Conservation (phyloP, 2,888 invertebrate genomes). For the Cheilosia impressa region DNA sequence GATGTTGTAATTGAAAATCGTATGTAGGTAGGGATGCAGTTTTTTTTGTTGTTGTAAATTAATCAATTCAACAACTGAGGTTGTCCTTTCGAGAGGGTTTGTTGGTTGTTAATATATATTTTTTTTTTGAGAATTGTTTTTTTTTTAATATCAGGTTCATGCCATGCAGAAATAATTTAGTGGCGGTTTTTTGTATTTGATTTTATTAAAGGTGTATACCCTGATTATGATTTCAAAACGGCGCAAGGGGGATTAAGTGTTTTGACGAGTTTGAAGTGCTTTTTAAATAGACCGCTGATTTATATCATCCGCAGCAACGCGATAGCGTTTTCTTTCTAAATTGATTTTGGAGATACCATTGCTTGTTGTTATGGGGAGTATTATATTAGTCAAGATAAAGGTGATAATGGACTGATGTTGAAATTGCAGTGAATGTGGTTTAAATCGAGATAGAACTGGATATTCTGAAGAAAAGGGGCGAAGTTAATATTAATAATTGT, state of each 20-base stretch:
- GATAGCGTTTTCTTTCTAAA: background rate
- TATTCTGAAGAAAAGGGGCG: no score
- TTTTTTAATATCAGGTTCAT: conserved; percentile 45
- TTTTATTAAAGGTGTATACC: conserved; percentile 38
- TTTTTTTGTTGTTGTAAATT: conserved; percentile 42
- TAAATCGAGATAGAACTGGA: no score
- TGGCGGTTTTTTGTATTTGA: conserved; percentile 11
- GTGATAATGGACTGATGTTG: background rate
- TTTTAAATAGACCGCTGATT: conserved; percentile 64
- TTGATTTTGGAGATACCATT: background rate
- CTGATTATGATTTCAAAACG: conserved; percentile 55
- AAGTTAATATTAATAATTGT: no score
- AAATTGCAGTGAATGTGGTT: no score
- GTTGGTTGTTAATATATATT: conserved; percentile 20
- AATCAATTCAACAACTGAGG: conserved; percentile 63
- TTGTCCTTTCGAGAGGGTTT: conserved; percentile 56
- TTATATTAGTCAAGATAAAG: background rate
- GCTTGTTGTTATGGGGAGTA: background rate
- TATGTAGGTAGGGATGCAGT: conserved; percentile 13
- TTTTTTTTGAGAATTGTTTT: conserved; percentile 30
- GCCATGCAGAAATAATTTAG: conserved; percentile 53
- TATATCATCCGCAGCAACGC: conserved; percentile 28
- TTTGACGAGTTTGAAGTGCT: conserved; percentile 64
- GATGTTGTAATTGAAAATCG: conserved; percentile 69
- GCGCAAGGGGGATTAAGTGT: conserved; percentile 50